These are phyloP conservation scores for Nyctibius grandis DNA, from an alignment of 2,797 vertebrate genomes.

Conservation along the genomic window DNA sequence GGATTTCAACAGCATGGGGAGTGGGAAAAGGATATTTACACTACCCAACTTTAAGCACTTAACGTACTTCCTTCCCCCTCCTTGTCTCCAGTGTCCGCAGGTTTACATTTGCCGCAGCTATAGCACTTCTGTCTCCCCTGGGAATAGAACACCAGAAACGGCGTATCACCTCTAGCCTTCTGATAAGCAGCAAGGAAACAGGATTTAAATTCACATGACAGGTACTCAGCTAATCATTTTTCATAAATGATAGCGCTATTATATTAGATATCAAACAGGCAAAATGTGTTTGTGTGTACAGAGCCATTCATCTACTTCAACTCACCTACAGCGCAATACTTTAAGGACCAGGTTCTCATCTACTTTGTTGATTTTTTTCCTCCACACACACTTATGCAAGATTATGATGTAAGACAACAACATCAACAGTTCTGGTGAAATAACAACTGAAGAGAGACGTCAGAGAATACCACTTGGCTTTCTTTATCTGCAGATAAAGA, in stretches of 20 bases:
- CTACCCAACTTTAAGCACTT: conserved; percentile 4
- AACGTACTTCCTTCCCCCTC: conserved; percentile 28
- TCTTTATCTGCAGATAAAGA: neutral
- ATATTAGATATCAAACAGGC: neutral
- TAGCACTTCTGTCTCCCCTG: conserved; percentile 4
- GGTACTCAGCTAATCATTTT: neutral
- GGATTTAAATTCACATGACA: conserved; percentile 45
- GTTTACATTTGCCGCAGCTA: neutral
- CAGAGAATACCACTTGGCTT: neutral
- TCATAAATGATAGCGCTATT: neutral
- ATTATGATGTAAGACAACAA: neutral
- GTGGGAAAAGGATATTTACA: conserved; percentile 56
- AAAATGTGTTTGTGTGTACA: neutral
- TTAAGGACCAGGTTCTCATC: neutral
- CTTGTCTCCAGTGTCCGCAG: neutral
- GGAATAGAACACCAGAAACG: neutral
- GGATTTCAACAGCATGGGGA: neutral
- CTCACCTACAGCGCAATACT: neutral
- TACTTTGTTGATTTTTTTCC: neutral
- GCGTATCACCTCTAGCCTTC: neutral
- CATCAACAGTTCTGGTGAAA: neutral
- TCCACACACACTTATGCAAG: neutral
- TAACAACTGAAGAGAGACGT: neutral
- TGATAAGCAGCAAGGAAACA: conserved; percentile 35
- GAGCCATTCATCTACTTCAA: neutral